phyloP scores from a whole-genome alignment of 2,113 vertebrate genomes.

The Gambusia affinis region DNA sequence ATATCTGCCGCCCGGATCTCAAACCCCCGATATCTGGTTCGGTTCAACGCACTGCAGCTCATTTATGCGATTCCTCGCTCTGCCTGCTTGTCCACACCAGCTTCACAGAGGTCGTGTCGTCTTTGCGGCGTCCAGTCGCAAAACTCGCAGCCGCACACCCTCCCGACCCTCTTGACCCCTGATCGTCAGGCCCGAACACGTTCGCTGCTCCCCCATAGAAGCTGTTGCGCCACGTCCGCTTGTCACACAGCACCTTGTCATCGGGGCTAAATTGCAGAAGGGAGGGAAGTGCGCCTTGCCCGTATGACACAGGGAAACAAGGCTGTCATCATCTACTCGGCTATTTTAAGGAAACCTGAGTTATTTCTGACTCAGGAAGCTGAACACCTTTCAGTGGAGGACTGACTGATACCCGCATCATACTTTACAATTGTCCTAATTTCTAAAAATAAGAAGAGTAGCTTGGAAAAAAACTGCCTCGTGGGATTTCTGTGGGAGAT shows the following conservation, averaged over 20 bases:
- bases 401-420: constrained; percentile 41
- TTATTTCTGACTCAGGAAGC: constrained; percentile 55
- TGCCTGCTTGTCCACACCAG: constrained; percentile 13
- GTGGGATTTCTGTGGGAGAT: constrained; percentile 7
- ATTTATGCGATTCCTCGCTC: constrained; percentile 12
- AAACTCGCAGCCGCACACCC: background rate
- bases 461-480: constrained; percentile 19
- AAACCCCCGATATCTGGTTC: constrained; percentile 38
- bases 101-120: constrained; percentile 27
- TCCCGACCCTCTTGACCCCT: constrained; percentile 37
- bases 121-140: constrained; percentile 20
- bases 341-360: constrained; percentile 51
- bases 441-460: constrained; percentile 52
- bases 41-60: constrained; percentile 39
- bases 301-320: constrained; percentile 1
- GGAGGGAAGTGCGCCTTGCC: background rate
- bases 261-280: background rate
- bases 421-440: constrained; percentile 52
- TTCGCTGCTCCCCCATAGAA: constrained; percentile 12
- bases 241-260: constrained; percentile 20
- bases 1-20: constrained; percentile 28
- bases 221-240: constrained; percentile 15
- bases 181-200: constrained; percentile 50
- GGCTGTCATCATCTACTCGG: constrained; percentile 27
- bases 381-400: constrained; percentile 32